phyloP scores from a whole-genome alignment of 2,888 invertebrate genomes.

The Odontocolon sp. region DNA sequence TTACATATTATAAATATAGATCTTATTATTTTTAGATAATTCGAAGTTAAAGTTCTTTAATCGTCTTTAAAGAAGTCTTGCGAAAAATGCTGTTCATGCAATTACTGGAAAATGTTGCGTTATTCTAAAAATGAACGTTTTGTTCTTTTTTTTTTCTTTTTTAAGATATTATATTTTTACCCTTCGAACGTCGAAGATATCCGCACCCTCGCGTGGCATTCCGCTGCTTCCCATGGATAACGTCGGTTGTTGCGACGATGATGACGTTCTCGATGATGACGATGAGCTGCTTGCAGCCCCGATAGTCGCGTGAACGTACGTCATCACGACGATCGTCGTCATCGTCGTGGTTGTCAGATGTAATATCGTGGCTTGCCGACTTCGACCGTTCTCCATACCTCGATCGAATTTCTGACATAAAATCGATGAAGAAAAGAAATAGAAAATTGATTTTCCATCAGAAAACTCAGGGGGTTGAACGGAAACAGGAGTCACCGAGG shows the following conservation, averaged over 20 bases:
- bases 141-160: too few relatives aligned
- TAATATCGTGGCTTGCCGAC: conserved; percentile 61
- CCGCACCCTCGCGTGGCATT: conserved; percentile 47
- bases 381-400: conserved; percentile 63
- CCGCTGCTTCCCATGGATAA: conserved; percentile 40
- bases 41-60: too few relatives aligned
- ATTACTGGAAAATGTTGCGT: too few relatives aligned
- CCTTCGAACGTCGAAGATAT: conserved; percentile 63
- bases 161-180: conserved; percentile 57
- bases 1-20: too few relatives aligned
- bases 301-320: conserved; percentile 69
- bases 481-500: conserved; percentile 17
- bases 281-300: conserved; percentile 61
- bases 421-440: conserved; percentile 22
- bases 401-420: conserved; percentile 43
- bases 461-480: conserved; percentile 23
- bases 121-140: too few relatives aligned
- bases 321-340: conserved; percentile 70
- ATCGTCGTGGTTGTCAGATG: conserved; percentile 70
- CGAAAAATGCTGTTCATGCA: too few relatives aligned
- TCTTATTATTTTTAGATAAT: too few relatives aligned
- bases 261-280: conserved; percentile 50
- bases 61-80: too few relatives aligned
- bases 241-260: conserved; percentile 39
- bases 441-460: too few relatives aligned